phyloP scores from a whole-genome alignment of 2,888 invertebrate species.

The Neoitamus cyanurus region DNA sequence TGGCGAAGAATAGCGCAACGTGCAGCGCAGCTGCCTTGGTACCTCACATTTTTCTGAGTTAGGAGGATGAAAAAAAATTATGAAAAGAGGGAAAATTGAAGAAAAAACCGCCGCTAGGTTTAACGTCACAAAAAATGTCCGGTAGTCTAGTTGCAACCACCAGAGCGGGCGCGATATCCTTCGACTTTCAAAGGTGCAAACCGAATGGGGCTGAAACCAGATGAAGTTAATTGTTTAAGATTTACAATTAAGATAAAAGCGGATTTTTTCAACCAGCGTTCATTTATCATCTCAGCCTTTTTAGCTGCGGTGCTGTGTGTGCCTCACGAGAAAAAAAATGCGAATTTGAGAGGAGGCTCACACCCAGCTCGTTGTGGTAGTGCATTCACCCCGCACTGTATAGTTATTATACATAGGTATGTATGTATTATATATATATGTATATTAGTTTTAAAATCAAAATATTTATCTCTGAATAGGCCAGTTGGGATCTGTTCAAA shows the following conservation, averaged over 20 bases:
- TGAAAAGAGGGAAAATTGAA: not conserved
- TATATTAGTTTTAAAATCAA: too few relatives aligned
- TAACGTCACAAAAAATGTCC: slow-evolving; percentile 25
- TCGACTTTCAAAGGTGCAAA: slow-evolving; percentile 11
- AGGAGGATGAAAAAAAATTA: not conserved
- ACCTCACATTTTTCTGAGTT: slow-evolving; percentile 28
- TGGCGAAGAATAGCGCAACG: not conserved
- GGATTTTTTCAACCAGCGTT: slow-evolving; percentile 11
- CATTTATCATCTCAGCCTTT: slow-evolving; percentile 20
- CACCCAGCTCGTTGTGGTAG: not conserved
- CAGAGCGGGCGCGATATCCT: not conserved
- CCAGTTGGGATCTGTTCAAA: too few relatives aligned
- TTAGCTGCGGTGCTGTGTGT: not conserved
- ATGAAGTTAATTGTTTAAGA: slow-evolving; percentile 38
- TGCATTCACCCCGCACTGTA: not conserved
- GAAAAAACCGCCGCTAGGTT: slow-evolving; percentile 7
- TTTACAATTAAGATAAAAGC: slow-evolving; percentile 36
- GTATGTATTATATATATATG: too few relatives aligned
- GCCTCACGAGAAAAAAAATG: not conserved
- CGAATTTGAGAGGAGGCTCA: not conserved
- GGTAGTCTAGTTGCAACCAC: slow-evolving; percentile 13
- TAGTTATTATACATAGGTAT: not conserved
- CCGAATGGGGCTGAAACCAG: not conserved
- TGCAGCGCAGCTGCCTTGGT: not conserved
- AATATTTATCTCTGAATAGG: too few relatives aligned